Conservation (phyloP, 2,113 vertebrate genomes). For the Dromas ardeola region DNA sequence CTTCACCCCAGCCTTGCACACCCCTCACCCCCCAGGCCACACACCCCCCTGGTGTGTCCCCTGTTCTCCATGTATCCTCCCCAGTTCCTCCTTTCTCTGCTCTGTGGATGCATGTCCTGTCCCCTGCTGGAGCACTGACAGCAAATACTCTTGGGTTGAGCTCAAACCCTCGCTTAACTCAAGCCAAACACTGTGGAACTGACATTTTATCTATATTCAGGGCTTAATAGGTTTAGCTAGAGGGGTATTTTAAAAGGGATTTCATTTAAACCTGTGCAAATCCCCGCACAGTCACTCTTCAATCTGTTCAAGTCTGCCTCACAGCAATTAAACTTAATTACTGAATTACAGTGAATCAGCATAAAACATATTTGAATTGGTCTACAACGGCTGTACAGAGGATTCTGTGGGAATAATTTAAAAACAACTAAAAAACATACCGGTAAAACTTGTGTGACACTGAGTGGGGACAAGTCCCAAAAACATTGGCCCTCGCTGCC, state of each 20-base stretch:
- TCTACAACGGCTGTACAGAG: not conserved
- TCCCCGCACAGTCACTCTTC: not conserved
- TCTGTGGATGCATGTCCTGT: not conserved
- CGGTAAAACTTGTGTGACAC: not conserved
- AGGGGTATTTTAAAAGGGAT: not conserved
- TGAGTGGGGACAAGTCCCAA: not conserved
- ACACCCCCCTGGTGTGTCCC: not conserved
- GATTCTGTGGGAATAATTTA: not conserved
- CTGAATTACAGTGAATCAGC: not conserved
- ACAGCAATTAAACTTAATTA: not conserved
- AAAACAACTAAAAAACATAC: not conserved
- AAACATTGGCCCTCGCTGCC: fast-evolving
- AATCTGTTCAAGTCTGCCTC: not conserved
- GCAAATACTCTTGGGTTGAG: not conserved
- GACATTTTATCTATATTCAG: not conserved
- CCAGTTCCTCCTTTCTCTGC: not conserved
- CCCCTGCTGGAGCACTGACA: not conserved
- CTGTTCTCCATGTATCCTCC: not conserved
- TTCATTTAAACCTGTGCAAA: not conserved
- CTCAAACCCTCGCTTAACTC: not conserved
- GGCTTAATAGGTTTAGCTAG: not conserved
- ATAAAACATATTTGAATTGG: not conserved
- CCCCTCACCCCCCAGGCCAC: not conserved
- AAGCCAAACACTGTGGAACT: not conserved
- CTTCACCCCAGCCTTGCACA: not conserved